Base-by-base conservation (phyloP, 2,113 vertebrate genomes). In the Rostratula benghalensis region DNA sequence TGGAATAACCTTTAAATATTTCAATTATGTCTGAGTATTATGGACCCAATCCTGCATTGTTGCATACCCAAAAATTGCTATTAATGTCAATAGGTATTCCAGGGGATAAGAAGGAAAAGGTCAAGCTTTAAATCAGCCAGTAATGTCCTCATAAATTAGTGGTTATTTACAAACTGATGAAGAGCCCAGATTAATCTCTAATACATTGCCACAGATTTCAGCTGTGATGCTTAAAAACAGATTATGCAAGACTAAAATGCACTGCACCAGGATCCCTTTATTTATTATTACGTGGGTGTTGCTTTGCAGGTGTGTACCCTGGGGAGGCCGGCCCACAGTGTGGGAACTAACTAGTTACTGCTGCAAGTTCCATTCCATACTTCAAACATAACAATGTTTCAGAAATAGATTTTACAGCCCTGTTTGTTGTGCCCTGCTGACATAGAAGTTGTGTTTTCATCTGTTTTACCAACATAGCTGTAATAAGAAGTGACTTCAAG, bases 1-100 rank as follows among this genome's bases (percentile, higher is more conserved):
- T 97, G 61, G 67, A 90, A 82, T 84, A 93, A 89, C 50, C 63
- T 92, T 97, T 95, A 69, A 89, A 63, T 69, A 54, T 95, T 91
- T 95, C 82, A 94, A 33, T 91, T 97, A 87, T 50, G 9, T 22
- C 35, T 57, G 17, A 84, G 30, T 70, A 51, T 43, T 94, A 54
- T 15, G 48, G 22, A 85, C 18, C 25, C 25, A 71, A 14, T 83
- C 77, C 68, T 83, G 24, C n/a, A 43, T 30, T 94, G 46, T 67
- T 92, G 13, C 30, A 82, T 54, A 82, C 18, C 43, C 53, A 20
- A 87, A 78, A 79, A 60, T 77, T 93, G 48, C 43, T 54, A 13
- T 59, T 85, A 75, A 83, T 80, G 82, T 39, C 77, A 86, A 21
- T 65, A 33, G 13, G 5, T 75, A 43, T 89, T 96, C 94, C 75